These are phyloP conservation scores for Chionoecetes opilio DNA, from an alignment of 1,140 invertebrate genomes.

Conservation along the genomic window DNA sequence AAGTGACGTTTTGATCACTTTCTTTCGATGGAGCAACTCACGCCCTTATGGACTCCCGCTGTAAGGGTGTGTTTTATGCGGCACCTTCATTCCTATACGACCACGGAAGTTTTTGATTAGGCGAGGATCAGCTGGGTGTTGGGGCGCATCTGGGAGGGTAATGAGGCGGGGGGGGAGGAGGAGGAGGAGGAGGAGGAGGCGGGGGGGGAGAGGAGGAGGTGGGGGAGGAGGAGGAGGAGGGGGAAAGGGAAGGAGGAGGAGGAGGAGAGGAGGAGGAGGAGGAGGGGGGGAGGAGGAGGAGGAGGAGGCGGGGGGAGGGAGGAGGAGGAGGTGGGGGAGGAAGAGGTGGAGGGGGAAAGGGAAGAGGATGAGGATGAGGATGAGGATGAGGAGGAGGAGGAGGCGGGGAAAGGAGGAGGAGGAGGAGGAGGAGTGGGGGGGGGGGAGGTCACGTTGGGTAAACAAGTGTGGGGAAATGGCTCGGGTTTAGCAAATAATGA, in stretches of 20 bases:
- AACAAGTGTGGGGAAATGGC: constrained; percentile 3
- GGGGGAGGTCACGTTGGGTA: constrained; percentile 14
- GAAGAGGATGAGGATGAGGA: too few species aligned
- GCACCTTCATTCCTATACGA: background rate
- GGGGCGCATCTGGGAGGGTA: constrained; percentile 11
- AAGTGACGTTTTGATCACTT: constrained; percentile 5
- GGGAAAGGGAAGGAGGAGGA: background rate
- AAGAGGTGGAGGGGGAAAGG: background rate
- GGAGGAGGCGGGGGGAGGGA: background rate
- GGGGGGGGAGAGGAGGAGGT: background rate
- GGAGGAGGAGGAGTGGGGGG: background rate
- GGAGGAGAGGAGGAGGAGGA: background rate
- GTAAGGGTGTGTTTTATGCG: background rate
- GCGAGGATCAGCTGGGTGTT: constrained; percentile 14
- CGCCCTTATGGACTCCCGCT: background rate
- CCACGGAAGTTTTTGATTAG: background rate
- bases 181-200: background rate
- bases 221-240: background rate
- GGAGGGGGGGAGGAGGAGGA: background rate
- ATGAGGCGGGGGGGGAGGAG: background rate
- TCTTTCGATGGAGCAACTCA: background rate
- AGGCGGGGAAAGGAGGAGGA: background rate
- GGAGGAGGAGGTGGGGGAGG: background rate
- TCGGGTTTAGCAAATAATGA: background rate
- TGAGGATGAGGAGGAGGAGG: background rate